Percentiles rank a stretch among this genome's conserved stretches.
These are phyloP conservation scores for Electrona antarctica DNA, from an alignment of 2,113 vertebrate genomes.

Conservation along the genomic window DNA sequence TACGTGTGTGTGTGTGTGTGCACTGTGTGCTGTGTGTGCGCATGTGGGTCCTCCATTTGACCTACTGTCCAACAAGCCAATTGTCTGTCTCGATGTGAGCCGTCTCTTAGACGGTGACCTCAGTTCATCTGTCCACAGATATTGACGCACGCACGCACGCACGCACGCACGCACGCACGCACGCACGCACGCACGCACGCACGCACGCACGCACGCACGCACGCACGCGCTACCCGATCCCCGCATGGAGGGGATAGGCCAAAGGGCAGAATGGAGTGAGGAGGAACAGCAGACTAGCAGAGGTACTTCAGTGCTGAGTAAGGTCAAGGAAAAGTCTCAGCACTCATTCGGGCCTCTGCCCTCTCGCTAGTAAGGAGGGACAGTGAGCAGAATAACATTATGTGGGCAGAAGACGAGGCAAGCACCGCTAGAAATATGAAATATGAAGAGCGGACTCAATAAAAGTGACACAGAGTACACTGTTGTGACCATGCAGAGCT, in stretches of 20 bases:
- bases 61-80: conserved; percentile 29
- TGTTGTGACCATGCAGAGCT: too few relatives aligned
- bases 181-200: conserved; percentile 8
- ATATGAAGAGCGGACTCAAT: too few relatives aligned
- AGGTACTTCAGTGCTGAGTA: not conserved
- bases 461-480: too few relatives aligned
- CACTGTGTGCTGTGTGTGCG: conserved; percentile 1
- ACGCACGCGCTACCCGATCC: not conserved
- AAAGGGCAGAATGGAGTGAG: not conserved
- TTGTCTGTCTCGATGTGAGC: conserved; percentile 37
- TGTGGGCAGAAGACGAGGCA: too few relatives aligned
- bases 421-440: too few relatives aligned
- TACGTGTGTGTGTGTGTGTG: not conserved
- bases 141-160: not conserved
- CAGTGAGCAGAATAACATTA: too few relatives aligned
- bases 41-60: conserved; percentile 10
- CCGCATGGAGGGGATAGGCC: not conserved
- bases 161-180: not conserved
- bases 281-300: not conserved
- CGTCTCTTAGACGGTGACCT: conserved; percentile 28
- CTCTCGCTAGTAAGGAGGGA: not conserved
- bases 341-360: not conserved
- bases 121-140: conserved; percentile 16
- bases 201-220: not conserved
- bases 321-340: not conserved